Conservation (phyloP, 2,797 vertebrate genomes). For the Anguilla obscura region DNA sequence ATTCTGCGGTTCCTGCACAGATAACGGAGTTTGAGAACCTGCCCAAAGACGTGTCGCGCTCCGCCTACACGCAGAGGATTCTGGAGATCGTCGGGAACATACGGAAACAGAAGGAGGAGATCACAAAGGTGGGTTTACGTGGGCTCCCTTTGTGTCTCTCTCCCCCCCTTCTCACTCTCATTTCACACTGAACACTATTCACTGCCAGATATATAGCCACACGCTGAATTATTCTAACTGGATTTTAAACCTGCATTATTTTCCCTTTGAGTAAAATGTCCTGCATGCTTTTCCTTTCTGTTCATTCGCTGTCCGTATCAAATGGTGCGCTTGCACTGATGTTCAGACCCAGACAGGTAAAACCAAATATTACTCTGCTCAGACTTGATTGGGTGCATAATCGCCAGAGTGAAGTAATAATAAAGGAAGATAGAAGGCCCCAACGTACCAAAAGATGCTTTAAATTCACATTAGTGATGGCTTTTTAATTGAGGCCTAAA, state of each 20-base stretch:
- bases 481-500: too few species aligned
- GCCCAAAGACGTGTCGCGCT: conserved; percentile 81
- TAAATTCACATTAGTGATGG: too few species aligned
- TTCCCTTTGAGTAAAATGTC: not conserved
- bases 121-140: conserved; percentile 78
- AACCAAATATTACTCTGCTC: too few species aligned
- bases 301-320: not conserved
- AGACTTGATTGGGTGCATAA: too few species aligned
- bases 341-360: not conserved
- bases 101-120: conserved; percentile 92
- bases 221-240: not conserved
- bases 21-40: conserved; percentile 81
- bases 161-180: not conserved
- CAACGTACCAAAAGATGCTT: too few species aligned
- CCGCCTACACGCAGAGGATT: conserved; percentile 88
- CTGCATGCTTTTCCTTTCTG: not conserved
- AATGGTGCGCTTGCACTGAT: not conserved
- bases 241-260: not conserved
- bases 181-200: not conserved
- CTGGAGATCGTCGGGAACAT: conserved; percentile 92
- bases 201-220: not conserved
- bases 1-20: conserved; percentile 54
- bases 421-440: too few species aligned
- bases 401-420: too few species aligned
- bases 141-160: not conserved